A percentile compares a stretch with the other conserved stretches of the same genome.
These are phyloP conservation scores for Serripes groenlandicus DNA, from an alignment of 2,888 invertebrate genomes.

Conservation along the genomic window DNA sequence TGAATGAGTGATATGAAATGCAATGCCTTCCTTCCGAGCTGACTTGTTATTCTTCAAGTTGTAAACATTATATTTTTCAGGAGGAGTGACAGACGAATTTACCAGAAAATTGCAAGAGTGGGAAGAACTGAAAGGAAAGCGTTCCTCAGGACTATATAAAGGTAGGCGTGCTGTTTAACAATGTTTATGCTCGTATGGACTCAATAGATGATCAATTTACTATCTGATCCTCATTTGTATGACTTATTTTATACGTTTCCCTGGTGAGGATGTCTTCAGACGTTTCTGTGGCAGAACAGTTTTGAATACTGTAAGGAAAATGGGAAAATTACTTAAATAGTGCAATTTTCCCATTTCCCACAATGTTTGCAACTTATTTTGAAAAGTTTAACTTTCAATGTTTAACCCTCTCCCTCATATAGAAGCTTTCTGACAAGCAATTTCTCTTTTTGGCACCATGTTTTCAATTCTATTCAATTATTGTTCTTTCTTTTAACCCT, in stretches of 20 bases:
- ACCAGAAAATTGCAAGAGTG: conserved; percentile 96
- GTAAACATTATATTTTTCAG: conserved; percentile 35
- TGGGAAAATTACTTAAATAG: neutral
- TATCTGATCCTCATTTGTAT: no score
- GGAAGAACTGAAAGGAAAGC: conserved; percentile 87
- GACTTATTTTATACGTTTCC: neutral
- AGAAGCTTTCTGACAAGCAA: no score
- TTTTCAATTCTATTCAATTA: no score
- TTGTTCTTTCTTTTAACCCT: no score
- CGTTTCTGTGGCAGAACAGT: no score
- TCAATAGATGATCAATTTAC: no score
- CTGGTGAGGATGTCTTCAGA: neutral
- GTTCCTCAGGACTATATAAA: conserved; percentile 69
- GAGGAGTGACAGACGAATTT: conserved; percentile 91
- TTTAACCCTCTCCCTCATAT: no score
- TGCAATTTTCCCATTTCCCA: neutral
- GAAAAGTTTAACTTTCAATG: neutral
- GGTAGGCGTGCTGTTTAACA: conserved; percentile 53
- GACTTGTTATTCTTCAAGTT: no score
- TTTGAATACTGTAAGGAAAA: neutral
- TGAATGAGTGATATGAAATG: no score
- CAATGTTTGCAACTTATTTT: neutral
- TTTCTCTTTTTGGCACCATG: no score
- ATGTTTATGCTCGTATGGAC: no score
- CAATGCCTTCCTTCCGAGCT: no score